Conservation (phyloP, 2,888 invertebrate species). For the Zaprionus obscuricornis region DNA sequence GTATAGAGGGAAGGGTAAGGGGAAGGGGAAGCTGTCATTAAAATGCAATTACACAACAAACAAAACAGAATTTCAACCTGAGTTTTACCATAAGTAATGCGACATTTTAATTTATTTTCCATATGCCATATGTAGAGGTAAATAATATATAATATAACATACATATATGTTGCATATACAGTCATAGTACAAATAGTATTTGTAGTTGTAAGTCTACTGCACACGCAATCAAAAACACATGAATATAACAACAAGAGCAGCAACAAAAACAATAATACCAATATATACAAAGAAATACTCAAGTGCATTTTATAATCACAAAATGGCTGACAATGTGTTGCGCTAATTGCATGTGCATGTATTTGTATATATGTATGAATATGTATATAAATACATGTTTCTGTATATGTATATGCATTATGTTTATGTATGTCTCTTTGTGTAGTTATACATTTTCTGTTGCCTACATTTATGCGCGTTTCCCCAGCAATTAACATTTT, state of each 20-base stretch:
- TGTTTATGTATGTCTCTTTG: too few relatives aligned
- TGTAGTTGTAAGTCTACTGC: too few relatives aligned
- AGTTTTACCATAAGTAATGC: constrained; percentile 8
- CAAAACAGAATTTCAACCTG: constrained; percentile 10
- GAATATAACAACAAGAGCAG: too few relatives aligned
- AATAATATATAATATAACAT: too few relatives aligned
- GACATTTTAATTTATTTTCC: constrained; percentile 26
- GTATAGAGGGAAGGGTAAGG: too few relatives aligned
- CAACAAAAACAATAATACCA: not conserved
- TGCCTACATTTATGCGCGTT: constrained; percentile 43
- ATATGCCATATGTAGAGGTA: too few relatives aligned
- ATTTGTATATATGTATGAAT: not conserved
- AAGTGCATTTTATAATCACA: constrained; percentile 18
- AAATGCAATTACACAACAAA: constrained; percentile 33
- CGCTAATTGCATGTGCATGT: constrained; percentile 56
- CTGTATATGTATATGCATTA: too few relatives aligned
- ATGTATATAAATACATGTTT: too few relatives aligned
- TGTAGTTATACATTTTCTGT: too few relatives aligned
- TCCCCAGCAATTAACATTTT: constrained; percentile 21
- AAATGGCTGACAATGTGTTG: constrained; percentile 37
- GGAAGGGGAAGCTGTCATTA: too few relatives aligned
- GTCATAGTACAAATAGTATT: too few relatives aligned
- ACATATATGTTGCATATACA: too few relatives aligned
- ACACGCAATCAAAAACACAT: not conserved
- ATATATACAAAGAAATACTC: not conserved